phyloP scores from a whole-genome alignment of 2,888 invertebrate species.

The Clanis bilineata region DNA sequence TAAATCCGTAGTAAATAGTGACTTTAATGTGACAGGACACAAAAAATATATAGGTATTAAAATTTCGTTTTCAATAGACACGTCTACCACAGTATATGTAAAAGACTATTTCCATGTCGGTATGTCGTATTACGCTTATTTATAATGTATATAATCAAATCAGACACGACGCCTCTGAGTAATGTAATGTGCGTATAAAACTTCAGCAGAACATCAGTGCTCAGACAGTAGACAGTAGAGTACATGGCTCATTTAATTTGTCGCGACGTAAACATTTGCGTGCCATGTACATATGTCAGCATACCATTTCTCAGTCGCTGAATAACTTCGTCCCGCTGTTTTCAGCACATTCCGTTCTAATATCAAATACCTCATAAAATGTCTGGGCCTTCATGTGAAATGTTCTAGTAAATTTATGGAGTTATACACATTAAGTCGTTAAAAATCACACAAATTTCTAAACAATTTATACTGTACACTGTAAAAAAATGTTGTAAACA shows the following conservation, averaged over 20 bases:
- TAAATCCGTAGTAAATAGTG: no score
- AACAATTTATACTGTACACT: conserved; percentile 46
- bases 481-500: conserved; percentile 34
- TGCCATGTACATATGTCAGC: conserved; percentile 28
- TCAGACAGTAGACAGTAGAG: background rate
- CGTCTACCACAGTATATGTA: no score
- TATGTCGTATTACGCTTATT: background rate
- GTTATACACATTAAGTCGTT: conserved; percentile 58
- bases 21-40: no score
- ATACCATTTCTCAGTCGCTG: conserved; percentile 38
- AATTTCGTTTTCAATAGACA: no score
- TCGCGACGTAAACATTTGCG: conserved; percentile 7
- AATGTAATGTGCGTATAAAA: background rate
- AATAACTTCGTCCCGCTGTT: conserved; percentile 47
- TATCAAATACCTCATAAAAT: conserved; percentile 71
- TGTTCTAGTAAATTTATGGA: conserved; percentile 65
- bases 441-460: conserved; percentile 60
- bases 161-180: background rate
- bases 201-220: background rate
- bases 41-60: no score
- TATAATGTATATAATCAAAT: background rate
- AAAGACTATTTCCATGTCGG: background rate
- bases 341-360: conserved; percentile 64
- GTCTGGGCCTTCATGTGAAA: conserved; percentile 69
- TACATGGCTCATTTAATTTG: conserved; percentile 7